Evolutionary conservation across 2,888 invertebrate genomes (phyloP).

Genomic region (Lithophane semibrunnea): DNA sequence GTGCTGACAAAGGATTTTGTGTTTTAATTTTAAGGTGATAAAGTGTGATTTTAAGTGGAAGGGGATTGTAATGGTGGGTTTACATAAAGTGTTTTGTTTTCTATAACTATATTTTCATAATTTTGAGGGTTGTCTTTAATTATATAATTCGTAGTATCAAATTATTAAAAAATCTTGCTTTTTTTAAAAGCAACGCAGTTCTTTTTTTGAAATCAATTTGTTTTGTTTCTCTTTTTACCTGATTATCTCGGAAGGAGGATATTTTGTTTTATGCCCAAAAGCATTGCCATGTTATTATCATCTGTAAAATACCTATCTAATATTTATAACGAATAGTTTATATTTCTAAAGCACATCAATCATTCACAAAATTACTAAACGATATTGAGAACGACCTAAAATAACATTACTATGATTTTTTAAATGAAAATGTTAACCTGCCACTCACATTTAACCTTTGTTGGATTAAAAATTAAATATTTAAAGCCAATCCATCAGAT

Average conservation of each 20-base stretch:
- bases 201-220: neutral
- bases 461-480: conserved; percentile 36
- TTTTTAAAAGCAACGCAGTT: neutral
- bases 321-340: no score
- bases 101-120: neutral
- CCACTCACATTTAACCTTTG: neutral
- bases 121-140: no score
- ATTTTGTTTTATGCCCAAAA: neutral
- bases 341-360: neutral
- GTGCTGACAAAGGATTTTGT: conserved; percentile 33
- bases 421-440: neutral
- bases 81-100: conserved; percentile 16
- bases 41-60: conserved; percentile 33
- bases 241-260: no score
- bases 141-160: no score
- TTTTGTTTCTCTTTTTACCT: neutral
- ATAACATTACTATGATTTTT: neutral
- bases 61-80: conserved; percentile 48
- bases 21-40: conserved; percentile 27
- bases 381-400: neutral
- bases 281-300: neutral
- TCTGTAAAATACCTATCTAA: no score
- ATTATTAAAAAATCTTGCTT: neutral
- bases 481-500: conserved; percentile 10
- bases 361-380: neutral